Evolutionary conservation across 2,888 invertebrate genomes (phyloP), one percentile per base, ranked within the genome.

Genomic region (Tiliacea aurago): DNA sequence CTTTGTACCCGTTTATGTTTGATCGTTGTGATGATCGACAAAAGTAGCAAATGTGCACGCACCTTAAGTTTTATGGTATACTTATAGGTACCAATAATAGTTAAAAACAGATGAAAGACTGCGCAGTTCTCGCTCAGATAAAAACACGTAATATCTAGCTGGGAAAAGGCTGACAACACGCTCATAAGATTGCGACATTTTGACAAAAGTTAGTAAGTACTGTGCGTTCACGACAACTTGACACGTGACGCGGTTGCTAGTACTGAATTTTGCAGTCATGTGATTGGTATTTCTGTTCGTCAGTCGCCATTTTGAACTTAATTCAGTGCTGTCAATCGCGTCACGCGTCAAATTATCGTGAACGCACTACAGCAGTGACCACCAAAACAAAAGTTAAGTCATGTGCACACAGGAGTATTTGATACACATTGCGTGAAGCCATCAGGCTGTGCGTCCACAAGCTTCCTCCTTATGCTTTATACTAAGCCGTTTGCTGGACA

Each of bases 391-490:
- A 78, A 65, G 56, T 81, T 84, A 84, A 86, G 83, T 83, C 69
- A 76, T 71, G 81, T 87, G 82, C 82, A 84, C 81, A 87, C 83
- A 85, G 80, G 87, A 88, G 84, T 84, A 85, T 87, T 83, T 64
- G 51, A 83, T 78, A 76, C 74, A 85, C 76, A 75, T 83, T 81
- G 84, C 85, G 75, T 80, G 71, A 85, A 85, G 86, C 81, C 73
- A 43, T 72, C 37, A 70, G 84, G 83, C 84, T 74, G 86, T 86
- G 85, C 76, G 53, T 78, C 56, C 76, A 80, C 79, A 85, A 84
- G 81, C 82, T 68, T 71, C n/a, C 68, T 70, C 74, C 70, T 59
- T 73, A 72, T 77, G 61, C 66, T 64, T 65, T 69, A 69, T 55
- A 74, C 73, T 69, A 73, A 73, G 70, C 65, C 49, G 13, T 66